Percentiles rank a stretch among this genome's conserved stretches.
Evolutionary conservation across 1,140 invertebrate species (phyloP).

Genomic region (Scaptomyza hsui): DNA sequence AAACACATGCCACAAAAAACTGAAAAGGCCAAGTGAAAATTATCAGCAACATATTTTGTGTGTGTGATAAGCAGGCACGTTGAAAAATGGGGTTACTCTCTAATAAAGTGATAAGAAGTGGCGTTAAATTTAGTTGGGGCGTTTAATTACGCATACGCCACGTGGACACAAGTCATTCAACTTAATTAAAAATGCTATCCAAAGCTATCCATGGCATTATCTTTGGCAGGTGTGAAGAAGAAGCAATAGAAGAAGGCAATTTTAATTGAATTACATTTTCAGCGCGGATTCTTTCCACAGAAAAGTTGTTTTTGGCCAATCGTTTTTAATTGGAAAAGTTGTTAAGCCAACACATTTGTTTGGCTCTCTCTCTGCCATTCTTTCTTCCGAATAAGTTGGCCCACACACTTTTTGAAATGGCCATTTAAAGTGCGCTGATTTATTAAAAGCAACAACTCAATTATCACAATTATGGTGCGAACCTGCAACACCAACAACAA

Average conservation of each 20-base stretch:
- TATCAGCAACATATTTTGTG: constrained; percentile 54
- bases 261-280: constrained; percentile 60
- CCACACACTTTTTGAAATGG: constrained; percentile 23
- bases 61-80: constrained; percentile 37
- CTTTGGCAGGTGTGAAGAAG: background rate
- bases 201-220: background rate
- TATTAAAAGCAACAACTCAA: constrained; percentile 41
- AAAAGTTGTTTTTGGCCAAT: constrained; percentile 6
- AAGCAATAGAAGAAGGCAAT: background rate
- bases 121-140: background rate
- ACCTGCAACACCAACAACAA: constrained; percentile 7
- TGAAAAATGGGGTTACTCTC: constrained; percentile 11
- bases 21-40: constrained; percentile 56
- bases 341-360: background rate
- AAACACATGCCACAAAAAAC: constrained; percentile 20
- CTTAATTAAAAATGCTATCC: constrained; percentile 25
- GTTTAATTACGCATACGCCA: constrained; percentile 48
- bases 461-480: constrained; percentile 35
- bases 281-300: constrained; percentile 11
- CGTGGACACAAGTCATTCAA: constrained; percentile 48
- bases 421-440: constrained; percentile 41
- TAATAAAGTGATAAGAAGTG: constrained; percentile 29
- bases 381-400: too few species aligned
- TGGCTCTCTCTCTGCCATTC: background rate
- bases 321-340: constrained; percentile 48